These are phyloP conservation scores for Drosophila yooni DNA, from an alignment of 2,888 invertebrate species.

Conservation along the genomic window DNA sequence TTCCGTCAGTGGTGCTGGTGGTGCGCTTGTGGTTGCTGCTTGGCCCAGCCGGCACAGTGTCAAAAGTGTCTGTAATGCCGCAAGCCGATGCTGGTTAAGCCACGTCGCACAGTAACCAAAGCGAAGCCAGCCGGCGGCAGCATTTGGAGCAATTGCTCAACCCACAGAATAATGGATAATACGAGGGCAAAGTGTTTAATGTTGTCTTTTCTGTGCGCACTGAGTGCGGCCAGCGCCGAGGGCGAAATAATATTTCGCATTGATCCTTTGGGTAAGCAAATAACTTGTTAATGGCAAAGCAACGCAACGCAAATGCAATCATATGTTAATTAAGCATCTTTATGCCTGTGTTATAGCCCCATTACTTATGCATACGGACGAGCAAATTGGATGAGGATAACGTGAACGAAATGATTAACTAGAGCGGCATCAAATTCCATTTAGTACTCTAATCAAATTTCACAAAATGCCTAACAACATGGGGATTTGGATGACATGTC, in stretches of 20 bases:
- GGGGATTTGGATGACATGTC: slow-evolving; percentile 32
- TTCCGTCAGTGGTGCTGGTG: slow-evolving; percentile 10
- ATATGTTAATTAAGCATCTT: slow-evolving; percentile 36
- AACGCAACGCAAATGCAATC: slow-evolving; percentile 9
- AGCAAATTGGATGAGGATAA: slow-evolving; percentile 35
- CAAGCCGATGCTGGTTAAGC: slow-evolving; percentile 34
- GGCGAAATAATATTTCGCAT: slow-evolving; percentile 84
- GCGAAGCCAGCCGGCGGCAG: slow-evolving; percentile 25
- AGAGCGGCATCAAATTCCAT: slow-evolving; percentile 10
- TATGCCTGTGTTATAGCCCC: neutral
- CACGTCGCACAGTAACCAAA: slow-evolving; percentile 11
- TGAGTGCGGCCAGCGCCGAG: slow-evolving; percentile 70
- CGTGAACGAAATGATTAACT: slow-evolving; percentile 40
- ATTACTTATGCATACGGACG: slow-evolving; percentile 1
- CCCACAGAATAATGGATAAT: slow-evolving; percentile 81
- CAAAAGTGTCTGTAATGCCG: slow-evolving; percentile 41
- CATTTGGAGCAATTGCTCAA: slow-evolving; percentile 27
- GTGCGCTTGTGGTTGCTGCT: slow-evolving; percentile 5
- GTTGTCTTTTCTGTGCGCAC: slow-evolving; percentile 74
- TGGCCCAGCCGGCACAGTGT: slow-evolving; percentile 17
- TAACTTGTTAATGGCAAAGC: neutral
- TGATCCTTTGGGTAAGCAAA: slow-evolving; percentile 84
- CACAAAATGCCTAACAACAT: slow-evolving; percentile 24
- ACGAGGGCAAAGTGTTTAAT: slow-evolving; percentile 72
- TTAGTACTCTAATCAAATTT: slow-evolving; percentile 41